Evolutionary conservation across 2,888 invertebrate genomes (phyloP).

Genomic region (Drosophila peninsularis): DNA sequence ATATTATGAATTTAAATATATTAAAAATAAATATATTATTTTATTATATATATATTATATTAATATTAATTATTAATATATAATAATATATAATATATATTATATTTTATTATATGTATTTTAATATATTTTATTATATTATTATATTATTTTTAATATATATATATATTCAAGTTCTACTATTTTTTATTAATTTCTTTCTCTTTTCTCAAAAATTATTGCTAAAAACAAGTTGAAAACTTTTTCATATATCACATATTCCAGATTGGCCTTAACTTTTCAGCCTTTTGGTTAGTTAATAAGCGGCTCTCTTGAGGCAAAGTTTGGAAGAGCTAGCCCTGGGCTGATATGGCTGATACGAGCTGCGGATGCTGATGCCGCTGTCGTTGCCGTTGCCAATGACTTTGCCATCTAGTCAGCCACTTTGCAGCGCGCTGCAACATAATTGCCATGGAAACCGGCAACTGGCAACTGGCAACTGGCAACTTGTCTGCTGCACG

Average conservation of each 20-base stretch:
- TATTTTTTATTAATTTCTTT: background rate
- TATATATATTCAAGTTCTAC: too few relatives aligned
- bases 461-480: slow-evolving; percentile 5
- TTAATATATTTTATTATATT: too few relatives aligned
- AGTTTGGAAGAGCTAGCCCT: slow-evolving; percentile 29
- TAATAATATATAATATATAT: too few relatives aligned
- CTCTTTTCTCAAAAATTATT: background rate
- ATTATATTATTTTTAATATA: too few relatives aligned
- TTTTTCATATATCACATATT: background rate
- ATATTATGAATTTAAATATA: too few relatives aligned
- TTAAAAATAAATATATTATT: too few relatives aligned
- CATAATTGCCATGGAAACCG: slow-evolving; percentile 69
- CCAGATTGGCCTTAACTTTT: background rate
- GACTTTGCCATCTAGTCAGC: slow-evolving; percentile 40
- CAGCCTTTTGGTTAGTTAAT: background rate
- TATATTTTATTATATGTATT: too few relatives aligned
- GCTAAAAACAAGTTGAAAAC: background rate
- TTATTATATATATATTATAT: too few relatives aligned
- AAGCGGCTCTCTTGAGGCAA: slow-evolving; percentile 15
- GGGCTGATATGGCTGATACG: slow-evolving; percentile 40
- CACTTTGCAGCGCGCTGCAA: slow-evolving; percentile 57
- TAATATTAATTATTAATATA: too few relatives aligned
- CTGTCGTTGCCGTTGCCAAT: slow-evolving; percentile 50
- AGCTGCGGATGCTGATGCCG: slow-evolving; percentile 33
- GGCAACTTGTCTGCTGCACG: slow-evolving; percentile 10